Evolutionary conservation across 2,797 vertebrate genomes (phyloP), one percentile per base, ranked within the genome.

Genomic region (Rhyacichthys aspro): DNA sequence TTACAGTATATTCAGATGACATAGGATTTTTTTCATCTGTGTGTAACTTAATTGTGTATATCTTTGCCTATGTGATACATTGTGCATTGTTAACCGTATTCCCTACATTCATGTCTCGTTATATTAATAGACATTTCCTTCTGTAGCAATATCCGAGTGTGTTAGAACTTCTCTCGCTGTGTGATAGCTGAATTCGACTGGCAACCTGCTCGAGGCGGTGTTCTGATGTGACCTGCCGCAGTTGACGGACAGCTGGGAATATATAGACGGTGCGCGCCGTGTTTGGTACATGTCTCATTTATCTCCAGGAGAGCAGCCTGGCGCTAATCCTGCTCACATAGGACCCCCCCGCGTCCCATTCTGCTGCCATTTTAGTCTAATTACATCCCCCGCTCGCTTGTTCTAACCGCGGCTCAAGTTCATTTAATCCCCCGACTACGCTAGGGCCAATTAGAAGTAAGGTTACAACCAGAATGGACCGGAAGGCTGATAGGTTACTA

Each of bases 91-190:
- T 23, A 39, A 10, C 53, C 59, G 60, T 46, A 28, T 28, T 28
- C 7, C 23, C 23, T 5, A 59, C 67, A 66, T 34, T 57, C 15
- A 41, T 39, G 32, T 4, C 9, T 65, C 62, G 11, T 44, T 46
- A 46, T 74, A 59, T 44, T 7, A 48, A 41, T 33, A 53, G 52
- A 43, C 54, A 43, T 36, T 56, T 58, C 76, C 58, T 74, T 71
- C 72, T 67, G 83, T 88, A 90, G 90, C 88, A 90, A 86, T 88
- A 88, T 72, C 33, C 17, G 11, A 71, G 75, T 62, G 59, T 66
- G 57, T 85, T 44, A 59, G 46, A 71, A 71, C 34, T 55, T 47
- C 47, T 72, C n/a, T n/a, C n/a, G 19, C 55, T 75, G 37, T 79
- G 63, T 74, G 67, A 46, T 62, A 70, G 65, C 60, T 77, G 79